phyloP scores from a whole-genome alignment of 2,113 vertebrate species.

The Pagrus major region DNA sequence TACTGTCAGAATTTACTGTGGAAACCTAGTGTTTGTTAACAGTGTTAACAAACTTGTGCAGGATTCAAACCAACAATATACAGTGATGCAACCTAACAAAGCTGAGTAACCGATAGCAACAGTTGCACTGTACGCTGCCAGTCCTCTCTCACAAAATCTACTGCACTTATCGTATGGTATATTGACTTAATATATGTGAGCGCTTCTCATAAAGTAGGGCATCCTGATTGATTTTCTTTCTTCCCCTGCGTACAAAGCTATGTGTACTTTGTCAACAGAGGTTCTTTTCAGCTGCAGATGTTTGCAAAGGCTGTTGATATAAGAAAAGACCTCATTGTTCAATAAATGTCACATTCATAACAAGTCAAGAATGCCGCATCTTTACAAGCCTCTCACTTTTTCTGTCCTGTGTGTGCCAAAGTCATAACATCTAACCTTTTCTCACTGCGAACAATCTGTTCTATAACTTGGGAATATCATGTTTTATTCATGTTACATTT shows the following conservation, averaged over 20 bases:
- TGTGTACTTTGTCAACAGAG: slow-evolving; percentile 65
- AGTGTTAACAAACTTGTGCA: too few species aligned
- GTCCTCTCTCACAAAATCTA: background rate
- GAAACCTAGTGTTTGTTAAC: too few species aligned
- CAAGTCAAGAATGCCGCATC: slow-evolving; percentile 66
- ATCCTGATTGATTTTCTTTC: slow-evolving; percentile 28
- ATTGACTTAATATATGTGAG: slow-evolving; percentile 28
- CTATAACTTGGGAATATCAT: background rate
- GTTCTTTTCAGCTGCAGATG: slow-evolving; percentile 60
- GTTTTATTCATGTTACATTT: slow-evolving; percentile 14
- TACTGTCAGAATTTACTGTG: too few species aligned
- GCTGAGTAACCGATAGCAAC: slow-evolving; percentile 9
- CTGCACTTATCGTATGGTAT: background rate
- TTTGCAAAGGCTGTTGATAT: slow-evolving; percentile 59
- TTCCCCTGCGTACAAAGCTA: slow-evolving; percentile 38
- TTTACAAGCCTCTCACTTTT: slow-evolving; percentile 57
- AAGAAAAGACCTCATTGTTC: slow-evolving; percentile 76
- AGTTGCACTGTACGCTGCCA: background rate
- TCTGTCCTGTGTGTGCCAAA: slow-evolving; percentile 50
- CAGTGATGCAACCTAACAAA: background rate
- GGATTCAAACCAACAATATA: background rate
- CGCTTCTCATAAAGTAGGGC: slow-evolving; percentile 6
- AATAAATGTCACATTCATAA: slow-evolving; percentile 78
- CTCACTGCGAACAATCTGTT: slow-evolving; percentile 21
- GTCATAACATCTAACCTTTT: slow-evolving; percentile 52